A percentile compares a stretch with the other conserved stretches of the same genome.
These are phyloP conservation scores for Desmodus rotundus DNA, from an alignment of 2,113 vertebrate genomes.

Conservation along the genomic window DNA sequence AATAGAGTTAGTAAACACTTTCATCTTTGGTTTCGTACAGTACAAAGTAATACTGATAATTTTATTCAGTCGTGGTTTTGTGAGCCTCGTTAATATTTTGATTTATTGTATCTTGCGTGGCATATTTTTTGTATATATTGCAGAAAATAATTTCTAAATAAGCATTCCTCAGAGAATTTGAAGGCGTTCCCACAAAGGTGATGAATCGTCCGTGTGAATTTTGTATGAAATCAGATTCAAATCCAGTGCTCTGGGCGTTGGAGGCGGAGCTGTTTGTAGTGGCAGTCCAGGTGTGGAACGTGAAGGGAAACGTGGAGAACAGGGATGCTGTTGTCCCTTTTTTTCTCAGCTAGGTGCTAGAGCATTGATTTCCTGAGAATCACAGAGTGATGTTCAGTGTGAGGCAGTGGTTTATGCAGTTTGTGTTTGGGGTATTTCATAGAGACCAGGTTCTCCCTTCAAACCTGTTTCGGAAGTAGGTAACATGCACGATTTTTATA, in stretches of 20 bases:
- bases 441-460: background rate
- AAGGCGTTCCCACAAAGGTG: background rate
- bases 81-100: background rate
- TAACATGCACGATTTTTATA: background rate
- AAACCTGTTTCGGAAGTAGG: background rate
- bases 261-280: background rate
- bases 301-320: background rate
- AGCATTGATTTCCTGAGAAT: background rate
- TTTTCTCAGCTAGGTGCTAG: background rate
- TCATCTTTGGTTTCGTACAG: background rate
- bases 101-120: background rate
- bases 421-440: background rate
- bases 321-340: background rate
- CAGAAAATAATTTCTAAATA: slow-evolving; percentile 18
- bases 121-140: background rate
- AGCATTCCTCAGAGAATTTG: background rate
- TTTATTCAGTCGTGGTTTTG: background rate
- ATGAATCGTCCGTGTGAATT: background rate
- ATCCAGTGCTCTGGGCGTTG: background rate
- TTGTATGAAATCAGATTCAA: background rate
- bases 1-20: background rate
- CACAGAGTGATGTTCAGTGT: background rate
- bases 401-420: background rate
- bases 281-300: background rate
- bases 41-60: background rate